Conservation (phyloP, 2,113 vertebrate genomes). For the Hemiprocne comata region DNA sequence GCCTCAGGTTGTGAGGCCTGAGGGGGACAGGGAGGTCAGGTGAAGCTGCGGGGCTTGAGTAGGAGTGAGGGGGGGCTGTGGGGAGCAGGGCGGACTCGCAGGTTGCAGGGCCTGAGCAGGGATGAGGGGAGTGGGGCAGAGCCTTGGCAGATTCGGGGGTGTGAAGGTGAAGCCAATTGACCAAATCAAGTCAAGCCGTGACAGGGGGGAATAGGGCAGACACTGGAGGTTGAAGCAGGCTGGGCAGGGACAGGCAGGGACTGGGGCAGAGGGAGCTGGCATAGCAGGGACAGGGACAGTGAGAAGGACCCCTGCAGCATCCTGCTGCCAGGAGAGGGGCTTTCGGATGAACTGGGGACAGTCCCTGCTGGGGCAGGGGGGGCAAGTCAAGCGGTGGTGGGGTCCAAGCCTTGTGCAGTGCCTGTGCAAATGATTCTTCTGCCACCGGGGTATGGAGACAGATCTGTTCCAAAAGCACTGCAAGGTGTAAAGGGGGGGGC, state of each 20-base stretch:
- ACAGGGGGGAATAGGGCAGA: no score
- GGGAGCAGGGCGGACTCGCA: fast-evolving
- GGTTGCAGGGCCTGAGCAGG: not conserved
- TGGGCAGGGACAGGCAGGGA: not conserved
- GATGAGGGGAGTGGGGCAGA: not conserved
- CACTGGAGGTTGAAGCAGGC: not conserved
- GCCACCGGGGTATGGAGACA: fast-evolving
- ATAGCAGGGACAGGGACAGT: fast-evolving
- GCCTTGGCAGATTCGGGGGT: fast-evolving
- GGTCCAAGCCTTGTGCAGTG: fast-evolving
- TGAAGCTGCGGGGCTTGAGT: constrained; percentile 3
- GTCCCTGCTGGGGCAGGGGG: no score
- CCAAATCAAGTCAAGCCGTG: no score
- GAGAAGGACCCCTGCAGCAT: fast-evolving
- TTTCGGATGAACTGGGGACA: not conserved
- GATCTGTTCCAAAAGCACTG: not conserved
- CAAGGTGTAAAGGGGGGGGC: no score
- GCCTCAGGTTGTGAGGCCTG: not conserved
- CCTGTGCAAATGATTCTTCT: not conserved
- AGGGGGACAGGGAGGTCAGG: not conserved
- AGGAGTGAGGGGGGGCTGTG: no score
- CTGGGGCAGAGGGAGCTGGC: not conserved
- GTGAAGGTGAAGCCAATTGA: no score
- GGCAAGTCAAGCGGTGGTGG: no score
- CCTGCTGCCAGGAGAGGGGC: not conserved